These are phyloP conservation scores for Epizoanthus stellaris DNA, from an alignment of 92 coral and sea anemone genomes.

Conservation along the genomic window DNA sequence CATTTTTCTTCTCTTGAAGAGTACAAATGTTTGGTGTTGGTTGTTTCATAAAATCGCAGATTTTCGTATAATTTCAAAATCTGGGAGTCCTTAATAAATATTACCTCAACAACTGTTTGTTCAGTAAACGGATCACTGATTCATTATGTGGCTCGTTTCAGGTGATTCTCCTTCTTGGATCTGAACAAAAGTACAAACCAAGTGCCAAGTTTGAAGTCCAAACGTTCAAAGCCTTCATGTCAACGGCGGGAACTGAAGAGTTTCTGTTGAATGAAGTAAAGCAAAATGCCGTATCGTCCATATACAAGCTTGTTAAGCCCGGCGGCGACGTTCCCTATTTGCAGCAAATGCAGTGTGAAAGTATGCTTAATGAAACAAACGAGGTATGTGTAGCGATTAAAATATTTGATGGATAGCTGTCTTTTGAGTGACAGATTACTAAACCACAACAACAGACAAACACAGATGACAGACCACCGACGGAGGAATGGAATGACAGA, in stretches of 20 bases:
- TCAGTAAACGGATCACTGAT: too few relatives aligned
- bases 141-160: background rate
- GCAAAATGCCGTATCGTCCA: background rate
- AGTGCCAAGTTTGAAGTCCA: background rate
- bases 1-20: too few relatives aligned
- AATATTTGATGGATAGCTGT: too few relatives aligned
- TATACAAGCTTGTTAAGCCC: background rate
- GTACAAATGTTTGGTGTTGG: too few relatives aligned
- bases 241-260: background rate
- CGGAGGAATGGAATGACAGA: too few relatives aligned
- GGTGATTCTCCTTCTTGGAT: conserved; percentile 5
- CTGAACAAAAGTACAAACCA: background rate
- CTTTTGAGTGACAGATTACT: too few relatives aligned
- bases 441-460: too few relatives aligned
- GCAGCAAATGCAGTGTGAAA: conserved; percentile 19
- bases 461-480: too few relatives aligned
- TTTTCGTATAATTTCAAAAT: too few relatives aligned
- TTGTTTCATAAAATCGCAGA: too few relatives aligned
- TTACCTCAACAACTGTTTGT: too few relatives aligned
- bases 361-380: conserved; percentile 5
- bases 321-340: background rate
- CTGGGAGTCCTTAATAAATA: too few relatives aligned
- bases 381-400: background rate
- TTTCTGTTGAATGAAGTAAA: background rate
- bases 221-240: background rate